These are phyloP conservation scores for Plagodis pulveraria DNA, from an alignment of 2,888 invertebrate genomes.

Conservation along the genomic window DNA sequence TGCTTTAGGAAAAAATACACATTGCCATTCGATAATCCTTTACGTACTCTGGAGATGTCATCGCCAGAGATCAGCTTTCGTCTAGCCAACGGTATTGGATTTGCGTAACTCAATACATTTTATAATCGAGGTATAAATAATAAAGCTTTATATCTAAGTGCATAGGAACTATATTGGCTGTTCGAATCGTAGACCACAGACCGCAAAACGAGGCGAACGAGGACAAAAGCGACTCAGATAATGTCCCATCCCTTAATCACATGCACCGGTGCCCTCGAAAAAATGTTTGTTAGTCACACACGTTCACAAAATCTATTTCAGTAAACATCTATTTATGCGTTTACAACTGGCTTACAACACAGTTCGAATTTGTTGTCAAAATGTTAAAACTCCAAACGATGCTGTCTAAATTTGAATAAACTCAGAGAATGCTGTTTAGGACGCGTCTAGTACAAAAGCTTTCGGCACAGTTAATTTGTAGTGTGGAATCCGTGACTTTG, in stretches of 20 bases:
- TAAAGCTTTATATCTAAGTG: conserved; percentile 42
- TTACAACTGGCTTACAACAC: conserved; percentile 66
- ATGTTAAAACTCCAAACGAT: conserved; percentile 62
- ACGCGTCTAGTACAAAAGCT: conserved; percentile 61
- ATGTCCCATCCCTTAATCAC: conserved; percentile 84
- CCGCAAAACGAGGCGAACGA: conserved; percentile 74
- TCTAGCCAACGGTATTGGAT: conserved; percentile 78
- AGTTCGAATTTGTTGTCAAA: conserved; percentile 66
- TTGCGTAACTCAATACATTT: conserved; percentile 82
- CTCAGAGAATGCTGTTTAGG: conserved; percentile 66
- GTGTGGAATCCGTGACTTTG: conserved; percentile 60
- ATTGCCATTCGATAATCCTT: conserved; percentile 85
- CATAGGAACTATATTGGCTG: conserved; percentile 57
- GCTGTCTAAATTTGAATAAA: conserved; percentile 69
- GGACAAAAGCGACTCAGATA: conserved; percentile 75
- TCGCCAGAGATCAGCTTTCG: conserved; percentile 81
- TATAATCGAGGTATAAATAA: conserved; percentile 40
- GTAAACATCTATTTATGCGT: conserved; percentile 65
- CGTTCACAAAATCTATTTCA: conserved; percentile 69
- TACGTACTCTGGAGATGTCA: conserved; percentile 81
- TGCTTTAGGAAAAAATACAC: conserved; percentile 70
- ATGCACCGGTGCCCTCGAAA: conserved; percentile 81
- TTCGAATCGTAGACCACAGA: conserved; percentile 66
- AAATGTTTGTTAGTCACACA: conserved; percentile 75
- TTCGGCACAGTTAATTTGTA: conserved; percentile 66